These are phyloP conservation scores for Polypedilum vanderplanki DNA, from an alignment of 1,140 invertebrate genomes.

Conservation along the genomic window DNA sequence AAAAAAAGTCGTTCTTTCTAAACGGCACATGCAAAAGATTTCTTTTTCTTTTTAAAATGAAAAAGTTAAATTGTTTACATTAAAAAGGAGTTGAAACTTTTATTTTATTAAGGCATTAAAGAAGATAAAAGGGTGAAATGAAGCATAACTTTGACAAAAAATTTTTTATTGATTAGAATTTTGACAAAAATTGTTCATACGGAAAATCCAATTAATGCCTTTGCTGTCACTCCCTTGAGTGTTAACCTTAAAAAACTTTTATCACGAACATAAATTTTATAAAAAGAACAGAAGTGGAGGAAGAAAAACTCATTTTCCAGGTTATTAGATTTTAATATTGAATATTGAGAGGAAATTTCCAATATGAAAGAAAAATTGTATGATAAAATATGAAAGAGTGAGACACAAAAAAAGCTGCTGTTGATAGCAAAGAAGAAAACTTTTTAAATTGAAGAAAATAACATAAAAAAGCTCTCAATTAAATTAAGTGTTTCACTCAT, in stretches of 20 bases:
- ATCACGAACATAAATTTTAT: no score
- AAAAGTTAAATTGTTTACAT: no score
- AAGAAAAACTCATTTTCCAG: slow-evolving; percentile 29
- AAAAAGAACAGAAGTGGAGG: neutral
- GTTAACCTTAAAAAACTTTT: no score
- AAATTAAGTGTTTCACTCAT: no score
- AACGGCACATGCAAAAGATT: slow-evolving; percentile 15
- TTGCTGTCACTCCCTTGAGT: no score
- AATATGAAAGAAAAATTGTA: slow-evolving; percentile 29
- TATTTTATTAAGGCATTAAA: neutral
- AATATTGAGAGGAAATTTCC: neutral
- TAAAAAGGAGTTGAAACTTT: no score
- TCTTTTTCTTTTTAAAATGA: no score
- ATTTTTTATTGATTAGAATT: neutral
- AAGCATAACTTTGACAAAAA: neutral
- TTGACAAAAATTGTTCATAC: neutral
- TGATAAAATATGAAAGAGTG: slow-evolving; percentile 29
- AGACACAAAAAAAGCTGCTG: neutral
- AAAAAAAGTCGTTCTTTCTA: slow-evolving; percentile 31
- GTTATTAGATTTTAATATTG: slow-evolving; percentile 31
- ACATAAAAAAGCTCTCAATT: neutral
- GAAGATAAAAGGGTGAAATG: neutral
- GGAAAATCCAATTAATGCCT: no score
- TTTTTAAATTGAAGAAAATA: neutral
- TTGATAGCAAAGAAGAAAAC: no score